A percentile compares a stretch with the other conserved stretches of the same genome.
Conservation (phyloP, 2,113 vertebrate species). For the Rhagologus leucostigma region DNA sequence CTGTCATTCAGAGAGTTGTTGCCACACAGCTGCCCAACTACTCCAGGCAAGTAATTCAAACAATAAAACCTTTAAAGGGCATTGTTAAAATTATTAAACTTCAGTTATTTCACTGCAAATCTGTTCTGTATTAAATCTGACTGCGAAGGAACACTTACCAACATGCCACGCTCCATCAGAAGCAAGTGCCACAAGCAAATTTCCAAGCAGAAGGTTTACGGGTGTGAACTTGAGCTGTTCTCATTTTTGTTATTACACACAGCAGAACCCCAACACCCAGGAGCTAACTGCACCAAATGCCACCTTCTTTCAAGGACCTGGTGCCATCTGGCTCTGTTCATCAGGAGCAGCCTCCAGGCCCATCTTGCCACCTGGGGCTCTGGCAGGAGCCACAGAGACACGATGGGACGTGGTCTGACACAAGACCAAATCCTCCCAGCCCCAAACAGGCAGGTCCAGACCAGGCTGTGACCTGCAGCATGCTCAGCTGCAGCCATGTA, state of each 20-base stretch:
- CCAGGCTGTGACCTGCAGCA: neutral
- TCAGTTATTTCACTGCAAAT: neutral
- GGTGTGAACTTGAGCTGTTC: neutral
- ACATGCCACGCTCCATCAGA: neutral
- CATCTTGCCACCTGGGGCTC: neutral
- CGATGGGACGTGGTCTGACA: fast-evolving
- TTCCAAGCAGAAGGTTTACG: neutral
- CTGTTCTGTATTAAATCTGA: neutral
- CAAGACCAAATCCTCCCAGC: neutral
- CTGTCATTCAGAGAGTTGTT: neutral
- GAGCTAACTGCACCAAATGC: neutral
- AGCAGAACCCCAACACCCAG: neutral
- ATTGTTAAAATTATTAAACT: neutral
- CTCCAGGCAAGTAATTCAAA: neutral
- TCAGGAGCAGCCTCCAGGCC: fast-evolving
- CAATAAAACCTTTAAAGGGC: neutral
- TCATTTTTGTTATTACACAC: neutral
- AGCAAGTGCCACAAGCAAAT: neutral
- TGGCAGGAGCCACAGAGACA: neutral
- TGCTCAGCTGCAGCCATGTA: neutral
- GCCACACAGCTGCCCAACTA: neutral
- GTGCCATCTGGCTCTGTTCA: neutral
- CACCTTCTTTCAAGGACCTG: neutral
- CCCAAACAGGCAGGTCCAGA: neutral
- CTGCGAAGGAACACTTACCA: neutral